Percentiles rank a stretch among this genome's conserved stretches.
phyloP scores from a whole-genome alignment of 1,140 invertebrate genomes.

The Eurosta solidaginis region DNA sequence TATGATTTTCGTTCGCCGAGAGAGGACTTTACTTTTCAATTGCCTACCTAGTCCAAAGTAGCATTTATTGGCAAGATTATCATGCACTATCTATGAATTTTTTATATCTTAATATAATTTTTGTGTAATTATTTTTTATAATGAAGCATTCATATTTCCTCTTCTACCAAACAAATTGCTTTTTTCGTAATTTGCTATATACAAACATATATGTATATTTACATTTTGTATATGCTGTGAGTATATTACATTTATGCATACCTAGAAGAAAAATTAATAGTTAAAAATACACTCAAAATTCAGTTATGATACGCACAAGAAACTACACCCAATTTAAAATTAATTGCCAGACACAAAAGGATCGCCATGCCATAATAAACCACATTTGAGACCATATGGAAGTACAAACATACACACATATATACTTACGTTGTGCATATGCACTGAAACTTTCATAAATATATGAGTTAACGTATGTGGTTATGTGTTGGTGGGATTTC shows the following conservation, averaged over 20 bases:
- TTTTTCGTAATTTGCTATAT: neutral
- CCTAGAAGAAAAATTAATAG: slow-evolving; percentile 23
- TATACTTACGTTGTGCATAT: neutral
- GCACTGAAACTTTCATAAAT: neutral
- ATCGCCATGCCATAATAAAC: slow-evolving; percentile 36
- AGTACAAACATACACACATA: neutral
- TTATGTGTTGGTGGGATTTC: neutral
- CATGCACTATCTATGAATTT: neutral
- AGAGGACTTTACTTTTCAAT: too few relatives aligned
- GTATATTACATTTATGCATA: slow-evolving; percentile 8
- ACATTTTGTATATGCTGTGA: neutral
- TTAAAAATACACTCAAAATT: slow-evolving; percentile 48
- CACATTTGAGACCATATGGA: slow-evolving; percentile 8
- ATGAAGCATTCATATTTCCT: neutral
- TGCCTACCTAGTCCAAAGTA: too few relatives aligned
- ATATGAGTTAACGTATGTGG: neutral
- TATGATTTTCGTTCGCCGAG: too few relatives aligned
- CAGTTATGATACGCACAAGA: slow-evolving; percentile 45
- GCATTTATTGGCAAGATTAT: neutral
- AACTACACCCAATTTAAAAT: slow-evolving; percentile 60
- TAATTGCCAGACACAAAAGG: slow-evolving; percentile 60
- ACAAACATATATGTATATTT: neutral
- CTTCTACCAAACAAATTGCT: neutral
- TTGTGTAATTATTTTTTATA: neutral
- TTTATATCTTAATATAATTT: neutral